A percentile compares a stretch with the other conserved stretches of the same genome.
Evolutionary conservation across 2,797 vertebrate species (phyloP).

Genomic region (Otolemur crassicaudatus): DNA sequence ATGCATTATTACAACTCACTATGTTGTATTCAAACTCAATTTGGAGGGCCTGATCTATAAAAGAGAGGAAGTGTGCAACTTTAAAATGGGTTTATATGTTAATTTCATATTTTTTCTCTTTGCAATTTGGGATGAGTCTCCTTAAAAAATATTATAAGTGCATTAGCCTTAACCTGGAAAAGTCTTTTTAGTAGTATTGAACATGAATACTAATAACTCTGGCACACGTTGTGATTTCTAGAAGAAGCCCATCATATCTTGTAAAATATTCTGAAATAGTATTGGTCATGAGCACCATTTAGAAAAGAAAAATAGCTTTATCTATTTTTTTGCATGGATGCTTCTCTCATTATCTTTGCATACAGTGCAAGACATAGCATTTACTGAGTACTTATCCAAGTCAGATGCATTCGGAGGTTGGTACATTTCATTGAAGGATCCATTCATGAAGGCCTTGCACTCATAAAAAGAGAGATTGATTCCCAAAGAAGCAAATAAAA

Average conservation of each 20-base stretch:
- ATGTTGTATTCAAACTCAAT: neutral
- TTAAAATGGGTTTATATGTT: neutral
- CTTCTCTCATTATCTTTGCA: neutral
- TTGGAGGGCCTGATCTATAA: neutral
- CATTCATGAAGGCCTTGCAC: neutral
- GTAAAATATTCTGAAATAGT: neutral
- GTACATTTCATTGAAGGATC: neutral
- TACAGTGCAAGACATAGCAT: neutral
- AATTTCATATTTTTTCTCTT: neutral
- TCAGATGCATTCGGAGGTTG: neutral
- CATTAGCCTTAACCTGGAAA: neutral
- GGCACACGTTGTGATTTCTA: neutral
- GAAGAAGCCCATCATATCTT: neutral
- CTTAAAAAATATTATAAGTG: neutral
- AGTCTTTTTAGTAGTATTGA: neutral
- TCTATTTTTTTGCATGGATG: neutral
- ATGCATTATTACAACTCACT: neutral
- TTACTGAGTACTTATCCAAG: neutral
- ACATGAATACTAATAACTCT: neutral
- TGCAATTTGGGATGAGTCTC: neutral
- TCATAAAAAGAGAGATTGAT: slow-evolving; percentile 1
- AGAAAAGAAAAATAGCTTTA: neutral
- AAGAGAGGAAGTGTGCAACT: neutral
- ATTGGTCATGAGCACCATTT: neutral
- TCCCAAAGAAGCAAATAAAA: neutral